These are phyloP conservation scores for Lamproptera curius DNA, from an alignment of 2,888 invertebrate genomes.

Conservation along the genomic window DNA sequence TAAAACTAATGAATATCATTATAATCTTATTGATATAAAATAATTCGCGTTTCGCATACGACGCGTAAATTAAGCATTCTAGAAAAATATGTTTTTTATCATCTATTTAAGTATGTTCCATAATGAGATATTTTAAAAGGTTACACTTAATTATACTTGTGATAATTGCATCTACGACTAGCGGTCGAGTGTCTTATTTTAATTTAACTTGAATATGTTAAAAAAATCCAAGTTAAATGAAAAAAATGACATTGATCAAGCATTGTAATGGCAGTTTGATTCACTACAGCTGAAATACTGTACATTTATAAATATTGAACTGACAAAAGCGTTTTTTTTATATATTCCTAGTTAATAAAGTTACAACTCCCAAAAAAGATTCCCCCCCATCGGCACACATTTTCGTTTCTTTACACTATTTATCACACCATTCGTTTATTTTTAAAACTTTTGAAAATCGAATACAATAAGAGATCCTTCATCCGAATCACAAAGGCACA, in stretches of 20 bases:
- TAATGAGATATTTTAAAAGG: constrained; percentile 30
- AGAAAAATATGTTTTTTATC: constrained; percentile 28
- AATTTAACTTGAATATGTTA: background rate
- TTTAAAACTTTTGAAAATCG: constrained; percentile 5
- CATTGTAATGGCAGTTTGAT: constrained; percentile 20
- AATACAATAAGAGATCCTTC: constrained; percentile 13
- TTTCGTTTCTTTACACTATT: background rate
- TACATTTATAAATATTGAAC: constrained; percentile 19
- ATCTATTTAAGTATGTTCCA: constrained; percentile 26
- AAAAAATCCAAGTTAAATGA: background rate
- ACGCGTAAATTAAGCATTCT: constrained; percentile 18
- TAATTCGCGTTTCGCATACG: constrained; percentile 21
- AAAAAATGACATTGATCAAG: constrained; percentile 13
- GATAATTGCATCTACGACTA: constrained; percentile 44
- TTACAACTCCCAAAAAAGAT: background rate
- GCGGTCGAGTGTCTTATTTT: constrained; percentile 35
- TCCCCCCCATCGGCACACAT: background rate
- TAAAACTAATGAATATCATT: constrained; percentile 2
- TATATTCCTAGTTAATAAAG: background rate
- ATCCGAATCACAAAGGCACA: constrained; percentile 3
- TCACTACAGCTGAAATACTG: constrained; percentile 14
- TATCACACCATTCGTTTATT: constrained; percentile 6
- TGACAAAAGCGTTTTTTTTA: constrained; percentile 13
- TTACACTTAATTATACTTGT: constrained; percentile 27
- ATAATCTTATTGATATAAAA: background rate